phyloP scores from a whole-genome alignment of 2,797 vertebrate genomes.

The Phoxinus dragarum region DNA sequence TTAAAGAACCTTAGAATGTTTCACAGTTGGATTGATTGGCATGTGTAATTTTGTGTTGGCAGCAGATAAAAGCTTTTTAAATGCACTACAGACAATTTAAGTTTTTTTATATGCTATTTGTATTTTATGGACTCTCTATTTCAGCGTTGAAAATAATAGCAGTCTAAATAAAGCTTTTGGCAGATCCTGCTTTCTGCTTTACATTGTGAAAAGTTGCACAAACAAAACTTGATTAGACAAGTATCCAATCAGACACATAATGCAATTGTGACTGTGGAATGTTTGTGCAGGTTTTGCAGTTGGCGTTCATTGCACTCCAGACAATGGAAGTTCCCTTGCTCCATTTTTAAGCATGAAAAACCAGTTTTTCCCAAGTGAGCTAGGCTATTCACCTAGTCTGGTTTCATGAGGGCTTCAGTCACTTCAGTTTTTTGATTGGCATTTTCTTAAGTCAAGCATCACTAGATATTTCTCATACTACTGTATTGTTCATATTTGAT shows the following conservation, averaged over 20 bases:
- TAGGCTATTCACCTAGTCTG: neutral
- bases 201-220: neutral
- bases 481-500: neutral
- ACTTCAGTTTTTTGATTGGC: neutral
- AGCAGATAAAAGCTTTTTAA: neutral
- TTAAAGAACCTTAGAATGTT: neutral
- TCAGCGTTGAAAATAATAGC: neutral
- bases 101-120: neutral
- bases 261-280: slow-evolving; percentile 1
- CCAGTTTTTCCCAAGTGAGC: slow-evolving; percentile 35
- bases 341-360: slow-evolving; percentile 37
- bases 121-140: neutral
- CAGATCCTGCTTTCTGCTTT: neutral
- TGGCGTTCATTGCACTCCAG: slow-evolving; percentile 2
- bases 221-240: neutral
- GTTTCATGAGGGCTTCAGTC: neutral
- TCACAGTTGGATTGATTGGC: neutral
- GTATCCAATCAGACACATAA: neutral
- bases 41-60: neutral
- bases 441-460: neutral
- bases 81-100: neutral
- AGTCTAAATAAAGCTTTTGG: neutral
- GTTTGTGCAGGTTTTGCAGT: slow-evolving; percentile 7
- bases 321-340: slow-evolving; percentile 32
- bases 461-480: neutral